These are phyloP conservation scores for Rutilus rutilus DNA, from an alignment of 2,113 vertebrate genomes.

Conservation along the genomic window DNA sequence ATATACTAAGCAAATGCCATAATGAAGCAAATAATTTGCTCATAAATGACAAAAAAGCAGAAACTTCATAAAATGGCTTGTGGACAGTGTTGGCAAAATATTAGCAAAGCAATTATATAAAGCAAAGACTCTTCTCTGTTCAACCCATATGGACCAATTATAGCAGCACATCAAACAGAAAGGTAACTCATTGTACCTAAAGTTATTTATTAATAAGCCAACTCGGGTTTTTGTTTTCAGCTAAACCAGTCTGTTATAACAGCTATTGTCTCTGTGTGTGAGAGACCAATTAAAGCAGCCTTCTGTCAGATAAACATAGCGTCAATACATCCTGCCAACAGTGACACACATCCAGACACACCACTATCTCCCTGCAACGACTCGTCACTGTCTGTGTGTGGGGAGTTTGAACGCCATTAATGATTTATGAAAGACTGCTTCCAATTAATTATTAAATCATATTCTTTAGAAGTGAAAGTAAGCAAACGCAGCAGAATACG, in stretches of 20 bases:
- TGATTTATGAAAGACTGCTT: neutral
- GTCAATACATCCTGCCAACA: neutral
- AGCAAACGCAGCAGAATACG: neutral
- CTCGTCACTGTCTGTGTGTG: neutral
- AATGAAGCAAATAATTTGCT: neutral
- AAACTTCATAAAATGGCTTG: neutral
- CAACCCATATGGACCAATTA: neutral
- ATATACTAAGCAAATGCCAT: neutral
- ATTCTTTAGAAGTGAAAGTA: slow-evolving; percentile 14
- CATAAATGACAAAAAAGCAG: neutral
- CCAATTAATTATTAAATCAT: slow-evolving; percentile 30
- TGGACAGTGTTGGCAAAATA: neutral
- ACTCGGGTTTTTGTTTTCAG: neutral
- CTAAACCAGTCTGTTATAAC: neutral
- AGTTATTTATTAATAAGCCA: slow-evolving; percentile 3
- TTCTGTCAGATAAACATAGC: neutral
- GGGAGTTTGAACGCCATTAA: neutral
- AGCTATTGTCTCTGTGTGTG: neutral
- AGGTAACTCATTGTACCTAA: neutral
- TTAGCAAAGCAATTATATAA: no score
- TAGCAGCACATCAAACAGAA: neutral
- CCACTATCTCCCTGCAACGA: neutral
- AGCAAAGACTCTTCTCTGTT: neutral
- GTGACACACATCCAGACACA: neutral
- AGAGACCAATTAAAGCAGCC: neutral